Evolutionary conservation across 2,797 vertebrate genomes (phyloP), one percentile per base, ranked within the genome.

Genomic region (Myotis planiceps): DNA sequence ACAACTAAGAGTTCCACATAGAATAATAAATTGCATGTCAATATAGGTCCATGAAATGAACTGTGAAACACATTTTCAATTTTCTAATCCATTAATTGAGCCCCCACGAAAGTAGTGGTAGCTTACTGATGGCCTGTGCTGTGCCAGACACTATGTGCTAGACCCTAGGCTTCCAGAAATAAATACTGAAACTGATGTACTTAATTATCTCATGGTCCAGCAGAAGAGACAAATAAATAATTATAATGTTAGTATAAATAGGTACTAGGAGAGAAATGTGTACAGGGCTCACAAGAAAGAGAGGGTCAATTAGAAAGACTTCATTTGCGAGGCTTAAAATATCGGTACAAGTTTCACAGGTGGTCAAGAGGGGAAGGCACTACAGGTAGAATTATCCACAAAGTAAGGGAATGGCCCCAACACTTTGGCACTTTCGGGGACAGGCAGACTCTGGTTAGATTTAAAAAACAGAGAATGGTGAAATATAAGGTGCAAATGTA

Each of bases 21-120:
- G 88, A 92, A 71, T 80, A 83, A 83, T 63, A 85, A 92, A 92
- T 88, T 63, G 6, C 21, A 85, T 39, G n/a, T 94, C 82, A 49
- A 18, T n/a, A 72, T 23, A 79, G 39, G 63, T 16, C 74, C 25
- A 23, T n/a, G 85, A 91, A 83, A 72, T 37, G 29, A 80, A 42
- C 86, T 94, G n/a, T 71, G n/a, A 60, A 95, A 90, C 86, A 60
- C 34, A 19, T 74, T 39, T 27, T 58, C 79, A 47, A 16, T 80
- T 32, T 88, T 93, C 87, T 86, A 83, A 83, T 37, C 39, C 42
- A n/a, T 32, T 75, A 37, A 53, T 71, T 85, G 90, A 90, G 19
- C 18, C 23, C 8, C 21, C 15, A 27, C 6, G 69, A 32, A 6
- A n/a, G 29, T 39, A 72, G n/a, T 19, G 29, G 37, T 5, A 39